These are phyloP conservation scores for Protophormia terraenovae DNA, from an alignment of 2,888 invertebrate genomes.

Conservation along the genomic window DNA sequence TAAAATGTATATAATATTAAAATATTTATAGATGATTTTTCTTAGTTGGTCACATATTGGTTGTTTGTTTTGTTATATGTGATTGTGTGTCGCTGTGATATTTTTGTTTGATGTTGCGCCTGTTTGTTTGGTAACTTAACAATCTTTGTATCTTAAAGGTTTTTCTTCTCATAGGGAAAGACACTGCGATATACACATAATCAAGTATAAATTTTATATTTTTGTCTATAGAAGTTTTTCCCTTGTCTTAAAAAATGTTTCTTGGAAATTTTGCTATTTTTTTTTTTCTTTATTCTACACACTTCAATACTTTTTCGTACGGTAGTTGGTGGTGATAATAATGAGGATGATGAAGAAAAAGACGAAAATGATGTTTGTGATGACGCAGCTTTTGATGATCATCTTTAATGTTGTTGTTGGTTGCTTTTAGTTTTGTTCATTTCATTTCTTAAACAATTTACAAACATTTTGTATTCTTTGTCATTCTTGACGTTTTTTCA, in stretches of 20 bases:
- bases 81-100: conserved; percentile 42
- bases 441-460: conserved; percentile 62
- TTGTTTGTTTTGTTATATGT: conserved; percentile 48
- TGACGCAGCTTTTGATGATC: conserved; percentile 64
- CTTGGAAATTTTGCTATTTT: conserved; percentile 57
- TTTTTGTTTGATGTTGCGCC: conserved; percentile 57
- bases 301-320: conserved; percentile 52
- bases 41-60: conserved; percentile 58
- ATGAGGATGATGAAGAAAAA: conserved; percentile 28
- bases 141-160: conserved; percentile 49
- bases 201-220: no score
- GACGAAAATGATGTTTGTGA: conserved; percentile 51
- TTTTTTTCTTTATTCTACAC: no score
- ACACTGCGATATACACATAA: neutral
- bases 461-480: conserved; percentile 64
- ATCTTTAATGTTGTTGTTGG: conserved; percentile 23
- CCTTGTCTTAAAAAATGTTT: conserved; percentile 52
- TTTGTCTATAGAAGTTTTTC: conserved; percentile 30
- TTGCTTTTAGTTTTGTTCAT: conserved; percentile 32
- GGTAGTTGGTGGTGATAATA: conserved; percentile 55
- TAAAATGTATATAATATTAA: no score
- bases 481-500: conserved; percentile 67
- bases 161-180: conserved; percentile 50
- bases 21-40: conserved; percentile 40
- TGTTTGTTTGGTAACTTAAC: conserved; percentile 56